Conservation (phyloP, 2,113 vertebrate species). For the Hyperopisus bebe region DNA sequence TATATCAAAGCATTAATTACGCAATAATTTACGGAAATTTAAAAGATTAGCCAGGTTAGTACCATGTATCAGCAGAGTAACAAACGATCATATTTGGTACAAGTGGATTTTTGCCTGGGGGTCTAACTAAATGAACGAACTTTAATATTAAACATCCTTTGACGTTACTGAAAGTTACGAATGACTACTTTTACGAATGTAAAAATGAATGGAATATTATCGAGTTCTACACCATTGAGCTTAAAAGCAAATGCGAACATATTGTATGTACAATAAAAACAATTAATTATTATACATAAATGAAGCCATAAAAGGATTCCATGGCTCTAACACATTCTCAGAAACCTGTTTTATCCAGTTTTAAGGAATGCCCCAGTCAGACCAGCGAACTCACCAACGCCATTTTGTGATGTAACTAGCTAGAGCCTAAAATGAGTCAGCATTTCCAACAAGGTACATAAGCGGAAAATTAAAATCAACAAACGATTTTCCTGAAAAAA, state of each 20-base stretch:
- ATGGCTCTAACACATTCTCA: neutral
- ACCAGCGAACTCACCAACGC: conserved; percentile 3
- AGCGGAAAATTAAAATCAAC: neutral
- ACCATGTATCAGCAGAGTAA: neutral
- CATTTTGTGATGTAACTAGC: conserved; percentile 30
- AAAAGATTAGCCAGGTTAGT: neutral
- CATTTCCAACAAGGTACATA: conserved; percentile 1
- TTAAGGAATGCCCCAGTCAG: neutral
- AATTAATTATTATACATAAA: neutral
- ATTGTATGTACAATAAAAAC: neutral
- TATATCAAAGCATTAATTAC: neutral
- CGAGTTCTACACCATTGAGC: neutral
- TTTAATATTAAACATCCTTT: neutral
- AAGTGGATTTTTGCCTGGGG: neutral
- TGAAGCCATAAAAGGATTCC: neutral
- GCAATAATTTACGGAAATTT: neutral
- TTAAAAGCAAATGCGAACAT: neutral
- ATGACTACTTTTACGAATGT: neutral
- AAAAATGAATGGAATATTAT: neutral
- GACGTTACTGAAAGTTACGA: neutral
- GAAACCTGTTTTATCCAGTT: neutral
- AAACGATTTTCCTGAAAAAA: neutral
- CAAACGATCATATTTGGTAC: neutral
- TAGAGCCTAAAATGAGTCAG: conserved; percentile 23
- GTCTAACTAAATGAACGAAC: neutral